Conservation (phyloP, 2,113 vertebrate genomes). For the Orcinus orca region DNA sequence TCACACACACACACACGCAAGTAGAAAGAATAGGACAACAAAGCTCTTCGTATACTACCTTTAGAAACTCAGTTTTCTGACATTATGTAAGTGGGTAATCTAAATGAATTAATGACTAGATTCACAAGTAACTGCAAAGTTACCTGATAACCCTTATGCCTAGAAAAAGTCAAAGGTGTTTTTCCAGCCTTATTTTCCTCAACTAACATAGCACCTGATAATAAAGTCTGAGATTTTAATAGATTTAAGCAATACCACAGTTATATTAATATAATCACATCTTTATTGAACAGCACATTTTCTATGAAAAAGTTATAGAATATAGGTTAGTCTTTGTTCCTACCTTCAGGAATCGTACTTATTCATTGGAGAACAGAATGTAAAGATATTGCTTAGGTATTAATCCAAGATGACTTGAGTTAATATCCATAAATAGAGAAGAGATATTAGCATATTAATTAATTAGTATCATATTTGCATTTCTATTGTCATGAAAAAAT, state of each 20-base stretch:
- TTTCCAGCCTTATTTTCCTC: neutral
- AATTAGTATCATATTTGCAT: slow-evolving; percentile 56
- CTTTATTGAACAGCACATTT: neutral
- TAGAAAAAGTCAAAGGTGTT: neutral
- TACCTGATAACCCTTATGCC: neutral
- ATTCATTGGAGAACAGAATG: neutral
- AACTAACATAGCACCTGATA: neutral
- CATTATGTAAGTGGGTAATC: neutral
- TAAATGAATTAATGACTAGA: neutral
- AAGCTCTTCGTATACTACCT: neutral
- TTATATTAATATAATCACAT: neutral
- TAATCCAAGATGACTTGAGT: neutral
- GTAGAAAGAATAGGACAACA: neutral
- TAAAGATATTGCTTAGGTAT: neutral
- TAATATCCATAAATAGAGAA: slow-evolving; percentile 45
- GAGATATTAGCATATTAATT: slow-evolving; percentile 39
- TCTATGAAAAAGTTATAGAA: neutral
- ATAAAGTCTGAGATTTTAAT: neutral
- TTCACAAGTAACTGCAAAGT: neutral
- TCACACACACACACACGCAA: neutral
- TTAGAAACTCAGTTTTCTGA: neutral
- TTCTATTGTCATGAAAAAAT: slow-evolving; percentile 61
- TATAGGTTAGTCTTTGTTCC: neutral
- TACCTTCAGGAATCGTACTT: neutral
- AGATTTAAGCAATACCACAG: neutral